Evolutionary conservation across 2,888 invertebrate species (phyloP), one percentile per base, ranked within the genome.

Genomic region (Lithophane ornitopus): DNA sequence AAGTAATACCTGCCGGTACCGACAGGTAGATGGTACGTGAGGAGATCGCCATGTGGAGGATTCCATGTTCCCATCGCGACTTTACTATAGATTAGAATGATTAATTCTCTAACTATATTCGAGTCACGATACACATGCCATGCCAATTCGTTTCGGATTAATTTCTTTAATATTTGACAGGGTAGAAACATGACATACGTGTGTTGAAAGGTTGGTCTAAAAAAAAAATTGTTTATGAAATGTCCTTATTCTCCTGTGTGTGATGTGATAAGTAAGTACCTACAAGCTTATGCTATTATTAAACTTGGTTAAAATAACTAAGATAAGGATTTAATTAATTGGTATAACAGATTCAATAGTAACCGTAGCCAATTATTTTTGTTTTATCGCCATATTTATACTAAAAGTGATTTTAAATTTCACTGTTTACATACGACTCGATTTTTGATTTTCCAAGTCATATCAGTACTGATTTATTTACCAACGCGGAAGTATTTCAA

Each of bases 11-110:
- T 83, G 82, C 82, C 76, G 79, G 73, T 76, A 82, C 34, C 34
- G 4, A 34, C 90, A 90, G 89, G 91, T 91, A 89, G 76, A 78
- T 78, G 65, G 85, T 88, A 93, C 94, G 94, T 94, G 94, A 90
- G 89, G 72, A 79, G 84, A 80, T 80, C 82, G 82, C 76, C 78
- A 79, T 87, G 77, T 71, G 68, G 80, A 82, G 92, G 93, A 93
- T 94, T 91, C 81, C 70, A 80, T 77, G 70, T 72, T 76, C 80
- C 82, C 86, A 84, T 86, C 84, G 80, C 74, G 78, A 73, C 87
- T 89, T 89, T 89, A 89, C 86, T 86, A 88, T 85, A 89, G 87
- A 89, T 88, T 89, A 89, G 76, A 88, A 89, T 86, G 85, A 89
- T 87, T 87, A 85, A 79, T 80, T 84, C 80, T 80, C 22, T 16